Conservation (phyloP, 2,113 vertebrate species). For the Caranx ignobilis region DNA sequence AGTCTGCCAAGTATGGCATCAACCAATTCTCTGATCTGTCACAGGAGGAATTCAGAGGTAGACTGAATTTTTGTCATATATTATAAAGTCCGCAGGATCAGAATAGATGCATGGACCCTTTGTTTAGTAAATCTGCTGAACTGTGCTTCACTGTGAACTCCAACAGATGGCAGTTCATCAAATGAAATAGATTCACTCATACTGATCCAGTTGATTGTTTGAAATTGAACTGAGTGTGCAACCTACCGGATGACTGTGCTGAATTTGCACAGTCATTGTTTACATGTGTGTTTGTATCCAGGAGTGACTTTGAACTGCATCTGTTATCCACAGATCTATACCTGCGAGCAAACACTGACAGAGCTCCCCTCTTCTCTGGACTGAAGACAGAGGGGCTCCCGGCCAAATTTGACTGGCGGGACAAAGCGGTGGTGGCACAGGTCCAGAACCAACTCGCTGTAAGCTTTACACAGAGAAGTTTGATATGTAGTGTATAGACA, state of each 20-base stretch:
- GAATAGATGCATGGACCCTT: neutral
- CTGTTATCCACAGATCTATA: slow-evolving; percentile 85
- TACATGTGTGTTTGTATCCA: neutral
- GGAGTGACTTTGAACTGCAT: slow-evolving; percentile 18
- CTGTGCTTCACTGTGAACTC: neutral
- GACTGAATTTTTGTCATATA: neutral
- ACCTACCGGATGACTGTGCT: neutral
- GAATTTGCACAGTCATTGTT: slow-evolving; percentile 16
- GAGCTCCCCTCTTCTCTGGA: slow-evolving; percentile 78
- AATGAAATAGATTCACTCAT: neutral
- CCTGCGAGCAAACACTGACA: slow-evolving; percentile 83
- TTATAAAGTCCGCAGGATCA: neutral
- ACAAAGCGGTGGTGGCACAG: slow-evolving; percentile 86
- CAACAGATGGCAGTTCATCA: neutral
- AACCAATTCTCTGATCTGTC: slow-evolving; percentile 93
- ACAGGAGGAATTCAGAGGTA: slow-evolving; percentile 91
- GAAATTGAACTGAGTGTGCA: neutral
- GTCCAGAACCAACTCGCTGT: slow-evolving; percentile 91
- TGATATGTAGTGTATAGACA: neutral
- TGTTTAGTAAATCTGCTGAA: neutral
- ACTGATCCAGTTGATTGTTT: neutral
- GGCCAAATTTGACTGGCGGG: slow-evolving; percentile 92
- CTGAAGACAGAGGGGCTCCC: slow-evolving; percentile 77
- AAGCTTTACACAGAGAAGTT: slow-evolving; percentile 61
- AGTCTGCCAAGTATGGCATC: slow-evolving; percentile 88